Conservation (phyloP, 92 coral and sea anemone genomes). For the Isaurus tuberculatus region DNA sequence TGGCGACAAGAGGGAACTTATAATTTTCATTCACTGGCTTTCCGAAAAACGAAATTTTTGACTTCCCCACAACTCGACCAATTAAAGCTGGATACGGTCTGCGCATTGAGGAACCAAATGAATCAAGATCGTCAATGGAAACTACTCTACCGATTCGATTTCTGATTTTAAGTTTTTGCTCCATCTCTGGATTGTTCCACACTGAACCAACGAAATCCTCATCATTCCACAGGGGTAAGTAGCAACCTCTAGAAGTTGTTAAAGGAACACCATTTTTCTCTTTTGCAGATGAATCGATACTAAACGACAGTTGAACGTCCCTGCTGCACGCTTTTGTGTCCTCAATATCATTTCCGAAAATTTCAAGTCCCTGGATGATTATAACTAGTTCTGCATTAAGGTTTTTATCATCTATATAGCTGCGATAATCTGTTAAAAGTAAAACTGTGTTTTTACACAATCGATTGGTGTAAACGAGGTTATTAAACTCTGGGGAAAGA, state of each 20-base stretch:
- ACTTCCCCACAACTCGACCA: conserved; percentile 65
- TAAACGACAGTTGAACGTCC: conserved; percentile 20
- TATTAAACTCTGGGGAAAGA: conserved; percentile 52
- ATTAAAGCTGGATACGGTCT: conserved; percentile 69
- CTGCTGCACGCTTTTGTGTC: not conserved
- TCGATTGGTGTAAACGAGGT: conserved; percentile 50
- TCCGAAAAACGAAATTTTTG: conserved; percentile 67
- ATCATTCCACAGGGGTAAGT: conserved; percentile 69
- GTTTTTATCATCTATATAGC: conserved; percentile 51
- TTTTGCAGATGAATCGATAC: conserved; percentile 38
- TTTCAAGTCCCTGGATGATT: conserved; percentile 57
- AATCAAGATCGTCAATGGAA: conserved; percentile 60
- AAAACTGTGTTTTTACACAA: conserved; percentile 42
- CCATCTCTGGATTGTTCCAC: conserved; percentile 53
- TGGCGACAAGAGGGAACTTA: conserved; percentile 62
- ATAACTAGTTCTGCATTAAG: conserved; percentile 38
- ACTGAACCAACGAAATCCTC: conserved; percentile 61
- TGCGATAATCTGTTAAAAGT: conserved; percentile 49
- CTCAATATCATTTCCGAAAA: conserved; percentile 30
- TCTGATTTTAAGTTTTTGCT: conserved; percentile 11
- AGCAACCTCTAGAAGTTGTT: conserved; percentile 59
- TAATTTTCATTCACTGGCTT: conserved; percentile 60
- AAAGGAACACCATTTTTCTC: conserved; percentile 57
- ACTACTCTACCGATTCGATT: conserved; percentile 43
- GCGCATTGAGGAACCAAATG: conserved; percentile 52